A percentile compares a stretch with the other conserved stretches of the same genome.
phyloP scores from a whole-genome alignment of 2,888 invertebrate species.

The Nomada lathburiana region DNA sequence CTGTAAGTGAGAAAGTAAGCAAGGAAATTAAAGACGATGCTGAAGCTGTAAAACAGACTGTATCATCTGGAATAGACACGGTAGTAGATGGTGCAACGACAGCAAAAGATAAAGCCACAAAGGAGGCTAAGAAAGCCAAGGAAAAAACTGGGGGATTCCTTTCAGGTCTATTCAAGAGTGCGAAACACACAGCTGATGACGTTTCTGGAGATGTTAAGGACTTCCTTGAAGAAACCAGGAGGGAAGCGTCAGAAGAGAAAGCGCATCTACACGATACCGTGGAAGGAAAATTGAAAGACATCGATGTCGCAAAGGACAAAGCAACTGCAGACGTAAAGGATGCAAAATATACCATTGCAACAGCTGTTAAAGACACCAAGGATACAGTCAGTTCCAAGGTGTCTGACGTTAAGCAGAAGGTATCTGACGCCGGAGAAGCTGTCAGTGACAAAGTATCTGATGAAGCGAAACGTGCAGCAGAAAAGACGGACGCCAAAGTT shows the following conservation, averaged over 20 bases:
- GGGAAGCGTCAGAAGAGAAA: conserved; percentile 51
- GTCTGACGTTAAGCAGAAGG: conserved; percentile 25
- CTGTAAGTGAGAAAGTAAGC: conserved; percentile 52
- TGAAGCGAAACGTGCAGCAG: conserved; percentile 55
- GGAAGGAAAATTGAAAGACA: conserved; percentile 56
- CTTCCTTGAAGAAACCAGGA: conserved; percentile 85
- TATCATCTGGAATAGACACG: conserved; percentile 56
- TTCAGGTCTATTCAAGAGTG: conserved; percentile 68
- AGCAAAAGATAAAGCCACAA: conserved; percentile 50
- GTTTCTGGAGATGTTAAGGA: conserved; percentile 79
- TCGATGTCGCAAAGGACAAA: conserved; percentile 59
- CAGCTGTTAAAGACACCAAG: conserved; percentile 34
- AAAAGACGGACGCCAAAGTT: conserved; percentile 78
- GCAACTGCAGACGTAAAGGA: conserved; percentile 47
- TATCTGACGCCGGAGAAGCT: conserved; percentile 78
- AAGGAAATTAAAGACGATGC: conserved; percentile 28
- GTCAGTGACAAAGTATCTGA: conserved; percentile 76
- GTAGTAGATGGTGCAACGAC: conserved; percentile 49
- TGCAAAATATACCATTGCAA: conserved; percentile 44
- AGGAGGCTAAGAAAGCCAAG: conserved; percentile 70
- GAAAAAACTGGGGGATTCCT: conserved; percentile 71
- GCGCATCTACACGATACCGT: conserved; percentile 44
- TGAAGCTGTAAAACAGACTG: conserved; percentile 52
- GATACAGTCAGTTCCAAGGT: conserved; percentile 45
- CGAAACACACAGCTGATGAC: conserved; percentile 68